Evolutionary conservation across 2,797 vertebrate genomes (phyloP).

Genomic region (Sylvia borin): DNA sequence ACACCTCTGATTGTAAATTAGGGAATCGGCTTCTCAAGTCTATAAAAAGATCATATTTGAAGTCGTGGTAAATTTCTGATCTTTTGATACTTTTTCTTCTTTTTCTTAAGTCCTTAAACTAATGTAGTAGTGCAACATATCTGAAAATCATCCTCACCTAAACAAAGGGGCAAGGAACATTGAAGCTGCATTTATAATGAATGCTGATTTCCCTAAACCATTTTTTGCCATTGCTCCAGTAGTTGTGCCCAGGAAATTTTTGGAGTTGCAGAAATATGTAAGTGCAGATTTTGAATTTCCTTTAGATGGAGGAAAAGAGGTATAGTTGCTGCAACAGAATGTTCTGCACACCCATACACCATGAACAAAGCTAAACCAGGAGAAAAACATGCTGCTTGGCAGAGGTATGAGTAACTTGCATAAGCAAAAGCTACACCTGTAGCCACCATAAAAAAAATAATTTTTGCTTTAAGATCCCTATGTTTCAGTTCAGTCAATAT

Average conservation of each 20-base stretch:
- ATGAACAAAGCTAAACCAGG: slow-evolving; percentile 21
- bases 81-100: neutral
- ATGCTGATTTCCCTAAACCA: neutral
- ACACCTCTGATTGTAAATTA: neutral
- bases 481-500: neutral
- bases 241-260: neutral
- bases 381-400: neutral
- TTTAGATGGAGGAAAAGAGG: neutral
- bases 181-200: neutral
- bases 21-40: neutral
- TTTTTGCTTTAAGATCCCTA: neutral
- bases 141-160: neutral
- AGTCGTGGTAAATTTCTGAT: neutral
- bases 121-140: neutral
- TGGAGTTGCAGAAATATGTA: neutral
- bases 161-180: neutral
- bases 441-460: neutral
- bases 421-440: neutral
- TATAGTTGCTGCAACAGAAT: neutral
- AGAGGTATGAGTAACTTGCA: neutral
- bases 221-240: neutral
- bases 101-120: neutral
- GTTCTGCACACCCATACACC: neutral
- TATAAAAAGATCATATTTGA: neutral
- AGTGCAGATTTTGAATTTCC: neutral